Percentiles rank a stretch among this genome's conserved stretches.
phyloP scores from a whole-genome alignment of 2,888 invertebrate species.

The Leptopterna dolabrata region DNA sequence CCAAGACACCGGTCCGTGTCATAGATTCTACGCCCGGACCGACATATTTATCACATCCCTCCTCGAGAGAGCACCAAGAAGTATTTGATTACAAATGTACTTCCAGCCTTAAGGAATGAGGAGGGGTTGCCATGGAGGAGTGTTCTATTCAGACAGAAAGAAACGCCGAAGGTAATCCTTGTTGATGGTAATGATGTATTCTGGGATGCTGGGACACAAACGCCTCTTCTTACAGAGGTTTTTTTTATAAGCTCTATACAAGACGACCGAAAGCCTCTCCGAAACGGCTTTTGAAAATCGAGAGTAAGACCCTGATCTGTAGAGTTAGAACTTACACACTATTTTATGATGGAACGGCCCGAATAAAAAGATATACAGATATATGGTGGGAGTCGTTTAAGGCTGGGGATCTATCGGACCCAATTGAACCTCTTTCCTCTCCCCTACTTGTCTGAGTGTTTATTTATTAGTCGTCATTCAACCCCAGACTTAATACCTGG shows the following conservation, averaged over 20 bases:
- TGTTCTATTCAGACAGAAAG: conserved; percentile 39
- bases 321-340: conserved; percentile 26
- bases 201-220: conserved; percentile 36
- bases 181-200: conserved; percentile 56
- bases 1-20: background rate
- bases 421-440: background rate
- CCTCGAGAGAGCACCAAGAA: background rate
- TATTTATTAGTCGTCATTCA: conserved; percentile 42
- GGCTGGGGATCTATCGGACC: conserved; percentile 27
- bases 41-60: conserved; percentile 41
- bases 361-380: conserved; percentile 16
- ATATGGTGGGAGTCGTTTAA: background rate
- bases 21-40: conserved; percentile 24
- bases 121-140: background rate
- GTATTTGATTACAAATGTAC: conserved; percentile 51
- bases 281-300: conserved; percentile 38
- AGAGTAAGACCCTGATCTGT: conserved; percentile 42
- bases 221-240: conserved; percentile 25
- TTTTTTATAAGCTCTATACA: conserved; percentile 20
- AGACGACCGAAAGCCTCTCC: conserved; percentile 7
- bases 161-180: conserved; percentile 49
- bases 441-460: background rate
- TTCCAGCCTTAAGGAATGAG: conserved; percentile 18
- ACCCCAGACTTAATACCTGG: conserved; percentile 5
- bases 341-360: conserved; percentile 12